Base-by-base conservation (phyloP, 2,797 vertebrate genomes). In the Xenops minutus region DNA sequence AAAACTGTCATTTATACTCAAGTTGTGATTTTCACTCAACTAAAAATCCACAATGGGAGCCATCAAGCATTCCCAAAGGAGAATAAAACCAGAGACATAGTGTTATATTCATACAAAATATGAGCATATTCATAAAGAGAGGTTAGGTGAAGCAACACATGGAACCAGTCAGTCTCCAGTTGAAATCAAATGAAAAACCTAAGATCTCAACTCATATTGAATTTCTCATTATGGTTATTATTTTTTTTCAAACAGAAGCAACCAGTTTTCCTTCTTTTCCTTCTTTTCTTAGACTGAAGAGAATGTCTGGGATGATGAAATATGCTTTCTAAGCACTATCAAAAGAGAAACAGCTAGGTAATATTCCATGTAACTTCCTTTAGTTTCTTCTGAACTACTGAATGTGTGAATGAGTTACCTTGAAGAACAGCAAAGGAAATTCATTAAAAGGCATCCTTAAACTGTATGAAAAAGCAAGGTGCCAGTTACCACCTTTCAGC, bases 381-480 rank as follows among this genome's bases (percentile, higher is more conserved):
- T 58, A 7, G 24, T 62, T 92, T 95, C 68, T 30, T 30, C 3
- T 36, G 54, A 86, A 80, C 82, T 75, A 62, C 17, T 77, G 20
- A 41, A 48, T 16, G 39, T 10, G 19, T 29, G 27, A 78, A 80
- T 61, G 67, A 84, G 32, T 67, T 81, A 71, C 37, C 49, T 12
- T 82, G 46, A 94, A 77, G 39, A 88, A 54, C 19, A 43, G 48
- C 34, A 88, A 36, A 75, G 59, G 32, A 91, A 86, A 84, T 34
- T 72, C 37, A 78, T 61, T 96, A 72, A 44, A 95, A 77, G 71
- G 44, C 17, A 72, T 46, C 48, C 77, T 95, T 83, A 94, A 68
- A 83, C 12, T 37, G 24, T 12, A 69, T 0, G 1, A 76, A 85
- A 77, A 62, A 64, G 30, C 30, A 63, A 89, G 14, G 18, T 36